Evolutionary conservation across 1,140 invertebrate genomes (phyloP).

Genomic region (Brachystomella parvula): DNA sequence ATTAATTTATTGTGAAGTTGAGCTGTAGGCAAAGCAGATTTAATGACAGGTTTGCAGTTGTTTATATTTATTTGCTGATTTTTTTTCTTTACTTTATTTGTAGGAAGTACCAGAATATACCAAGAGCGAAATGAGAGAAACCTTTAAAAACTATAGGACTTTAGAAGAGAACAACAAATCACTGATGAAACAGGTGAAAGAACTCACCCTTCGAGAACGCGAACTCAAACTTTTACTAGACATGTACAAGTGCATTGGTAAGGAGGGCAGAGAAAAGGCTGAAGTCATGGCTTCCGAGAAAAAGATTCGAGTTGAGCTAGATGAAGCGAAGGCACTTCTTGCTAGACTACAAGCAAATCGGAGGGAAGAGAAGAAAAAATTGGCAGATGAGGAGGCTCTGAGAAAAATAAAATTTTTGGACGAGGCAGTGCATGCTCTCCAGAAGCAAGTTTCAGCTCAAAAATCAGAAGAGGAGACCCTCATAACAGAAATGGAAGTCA

Average conservation of each 20-base stretch:
- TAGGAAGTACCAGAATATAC: conserved; percentile 82
- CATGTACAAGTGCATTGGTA: conserved; percentile 94
- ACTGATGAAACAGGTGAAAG: conserved; percentile 37
- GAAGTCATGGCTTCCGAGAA: conserved; percentile 92
- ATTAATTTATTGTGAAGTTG: too few species aligned
- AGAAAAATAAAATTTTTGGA: conserved; percentile 91
- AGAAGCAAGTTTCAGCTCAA: conserved; percentile 47
- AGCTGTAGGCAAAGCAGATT: too few species aligned
- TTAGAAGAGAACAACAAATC: conserved; percentile 43
- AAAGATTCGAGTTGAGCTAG: conserved; percentile 77
- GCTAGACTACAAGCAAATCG: conserved; percentile 84
- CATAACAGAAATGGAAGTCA: conserved; percentile 98
- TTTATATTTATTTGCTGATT: neutral
- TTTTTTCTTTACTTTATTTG: conserved; percentile 37
- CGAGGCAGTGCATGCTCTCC: conserved; percentile 59
- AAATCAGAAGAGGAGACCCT: conserved; percentile 88
- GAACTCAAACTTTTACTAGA: conserved; percentile 83
- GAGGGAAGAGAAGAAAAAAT: conserved; percentile 79
- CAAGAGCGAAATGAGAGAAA: conserved; percentile 57
- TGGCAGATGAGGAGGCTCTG: conserved; percentile 89
- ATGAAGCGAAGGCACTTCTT: conserved; percentile 74
- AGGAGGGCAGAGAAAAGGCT: conserved; percentile 92
- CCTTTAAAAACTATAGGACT: neutral
- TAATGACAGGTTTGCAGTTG: too few species aligned
- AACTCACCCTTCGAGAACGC: conserved; percentile 22